phyloP scores from a whole-genome alignment of 2,113 vertebrate species.

The Orcinus orca region DNA sequence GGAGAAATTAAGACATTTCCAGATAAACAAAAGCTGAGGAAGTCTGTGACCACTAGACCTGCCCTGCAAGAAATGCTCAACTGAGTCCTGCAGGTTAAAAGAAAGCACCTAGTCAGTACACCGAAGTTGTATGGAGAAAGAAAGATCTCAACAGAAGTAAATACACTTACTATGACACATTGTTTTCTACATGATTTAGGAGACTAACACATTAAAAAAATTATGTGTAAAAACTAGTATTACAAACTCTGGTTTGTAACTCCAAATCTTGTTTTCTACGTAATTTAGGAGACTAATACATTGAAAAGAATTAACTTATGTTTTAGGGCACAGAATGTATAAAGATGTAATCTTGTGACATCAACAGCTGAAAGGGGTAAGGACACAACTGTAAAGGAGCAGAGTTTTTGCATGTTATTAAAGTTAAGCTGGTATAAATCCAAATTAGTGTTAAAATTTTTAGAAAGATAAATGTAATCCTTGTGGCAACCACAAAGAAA shows the following conservation, averaged over 20 bases:
- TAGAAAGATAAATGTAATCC: background rate
- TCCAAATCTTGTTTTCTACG: background rate
- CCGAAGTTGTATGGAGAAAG: background rate
- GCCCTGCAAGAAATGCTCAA: background rate
- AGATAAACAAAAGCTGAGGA: background rate
- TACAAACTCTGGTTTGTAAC: background rate
- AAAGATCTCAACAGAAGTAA: background rate
- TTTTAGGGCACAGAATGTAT: background rate
- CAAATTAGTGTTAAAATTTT: background rate
- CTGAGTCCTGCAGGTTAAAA: background rate
- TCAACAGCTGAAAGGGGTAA: background rate
- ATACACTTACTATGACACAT: background rate
- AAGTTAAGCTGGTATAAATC: background rate
- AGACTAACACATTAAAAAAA: background rate
- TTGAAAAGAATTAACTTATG: background rate
- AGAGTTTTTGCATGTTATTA: background rate
- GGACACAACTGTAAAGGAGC: background rate
- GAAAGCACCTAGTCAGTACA: background rate
- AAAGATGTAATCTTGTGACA: background rate
- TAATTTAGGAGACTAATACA: background rate
- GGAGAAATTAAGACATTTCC: background rate
- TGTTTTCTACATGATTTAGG: background rate
- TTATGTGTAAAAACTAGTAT: background rate
- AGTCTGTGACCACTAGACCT: background rate
- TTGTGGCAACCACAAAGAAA: background rate